Percentiles rank a stretch among this genome's conserved stretches.
phyloP scores from a whole-genome alignment of 1,140 invertebrate genomes.

The Geopemphigus sp. region DNA sequence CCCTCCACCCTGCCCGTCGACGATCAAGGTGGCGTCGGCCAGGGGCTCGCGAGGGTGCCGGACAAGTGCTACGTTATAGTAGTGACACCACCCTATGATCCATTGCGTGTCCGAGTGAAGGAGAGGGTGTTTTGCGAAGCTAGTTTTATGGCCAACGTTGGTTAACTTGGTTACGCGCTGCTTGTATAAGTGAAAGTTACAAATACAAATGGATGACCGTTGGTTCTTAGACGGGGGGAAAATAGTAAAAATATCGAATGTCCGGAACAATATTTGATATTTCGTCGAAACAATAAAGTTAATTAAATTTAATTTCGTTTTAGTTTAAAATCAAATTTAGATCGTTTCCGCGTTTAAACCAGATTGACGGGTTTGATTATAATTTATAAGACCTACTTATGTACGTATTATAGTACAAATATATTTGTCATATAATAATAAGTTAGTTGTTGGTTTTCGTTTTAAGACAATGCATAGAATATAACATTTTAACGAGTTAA shows the following conservation, averaged over 20 bases:
- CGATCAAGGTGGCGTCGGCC: constrained; percentile 26
- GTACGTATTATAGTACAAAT: no score
- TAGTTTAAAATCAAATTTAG: background rate
- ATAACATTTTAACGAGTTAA: no score
- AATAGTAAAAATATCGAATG: background rate
- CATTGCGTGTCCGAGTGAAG: constrained; percentile 22
- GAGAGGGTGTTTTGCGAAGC: constrained; percentile 9
- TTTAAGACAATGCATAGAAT: no score
- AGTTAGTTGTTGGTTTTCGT: no score
- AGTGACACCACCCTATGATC: constrained; percentile 31
- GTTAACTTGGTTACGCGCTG: constrained; percentile 25
- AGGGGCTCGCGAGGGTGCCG: constrained; percentile 37
- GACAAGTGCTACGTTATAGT: background rate
- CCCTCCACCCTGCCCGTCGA: background rate
- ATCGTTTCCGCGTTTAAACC: background rate
- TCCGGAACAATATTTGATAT: constrained; percentile 17
- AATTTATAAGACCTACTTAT: no score
- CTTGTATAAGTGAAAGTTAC: constrained; percentile 24
- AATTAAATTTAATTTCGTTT: constrained; percentile 3
- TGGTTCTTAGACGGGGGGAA: constrained; percentile 25
- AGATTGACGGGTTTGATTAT: constrained; percentile 10
- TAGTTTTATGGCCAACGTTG: constrained; percentile 14
- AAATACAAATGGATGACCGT: constrained; percentile 43
- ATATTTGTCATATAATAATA: no score
- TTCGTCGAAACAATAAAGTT: background rate